phyloP scores from a whole-genome alignment of 2,797 vertebrate species.

The Gallinago stenura region DNA sequence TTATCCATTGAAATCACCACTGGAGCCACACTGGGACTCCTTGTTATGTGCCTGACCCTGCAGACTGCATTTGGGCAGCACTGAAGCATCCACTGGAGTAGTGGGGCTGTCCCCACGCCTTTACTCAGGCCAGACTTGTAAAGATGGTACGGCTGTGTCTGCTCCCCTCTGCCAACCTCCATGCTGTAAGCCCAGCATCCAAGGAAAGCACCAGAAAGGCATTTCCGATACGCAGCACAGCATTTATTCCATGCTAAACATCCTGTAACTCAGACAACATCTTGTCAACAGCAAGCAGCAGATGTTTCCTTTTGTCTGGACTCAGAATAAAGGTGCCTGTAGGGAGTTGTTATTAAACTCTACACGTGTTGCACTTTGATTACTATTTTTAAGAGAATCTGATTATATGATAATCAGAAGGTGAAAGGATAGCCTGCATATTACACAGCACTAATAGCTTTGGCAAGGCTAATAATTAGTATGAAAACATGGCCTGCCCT shows the following conservation, averaged over 20 bases:
- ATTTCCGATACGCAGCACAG: not conserved
- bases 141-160: rapidly evolving
- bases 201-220: not conserved
- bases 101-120: rapidly evolving
- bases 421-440: constrained; percentile 10
- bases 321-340: constrained; percentile 57
- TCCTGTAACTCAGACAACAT: constrained; percentile 38
- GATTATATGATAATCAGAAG: constrained; percentile 6
- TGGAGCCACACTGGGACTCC: not conserved
- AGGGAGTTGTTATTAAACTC: constrained; percentile 48
- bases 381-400: constrained; percentile 51
- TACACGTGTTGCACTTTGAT: constrained; percentile 56
- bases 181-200: rapidly evolving
- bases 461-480: constrained; percentile 30
- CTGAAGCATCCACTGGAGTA: not conserved
- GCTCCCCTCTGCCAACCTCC: not conserved
- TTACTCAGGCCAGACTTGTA: not conserved
- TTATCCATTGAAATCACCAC: not conserved
- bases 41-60: not conserved
- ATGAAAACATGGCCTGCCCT: not conserved
- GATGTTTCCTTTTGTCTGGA: constrained; percentile 61
- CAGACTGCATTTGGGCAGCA: not conserved
- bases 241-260: not conserved
- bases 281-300: constrained; percentile 50
- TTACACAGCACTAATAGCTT: not conserved